Base-by-base conservation (phyloP, 2,113 vertebrate species). In the Limnothrissa miodon region DNA sequence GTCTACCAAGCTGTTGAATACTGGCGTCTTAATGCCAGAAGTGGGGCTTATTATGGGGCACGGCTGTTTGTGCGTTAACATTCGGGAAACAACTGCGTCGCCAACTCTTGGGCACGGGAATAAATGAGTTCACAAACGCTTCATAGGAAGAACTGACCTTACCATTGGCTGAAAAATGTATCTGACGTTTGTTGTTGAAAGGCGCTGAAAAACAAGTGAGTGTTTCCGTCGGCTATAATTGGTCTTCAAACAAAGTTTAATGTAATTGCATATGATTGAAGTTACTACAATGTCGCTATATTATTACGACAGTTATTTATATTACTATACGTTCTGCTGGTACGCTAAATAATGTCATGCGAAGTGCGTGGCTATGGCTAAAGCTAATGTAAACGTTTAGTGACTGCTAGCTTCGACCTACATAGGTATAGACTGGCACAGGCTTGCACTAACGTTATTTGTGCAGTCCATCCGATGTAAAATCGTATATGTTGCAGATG, bases 11-110 rank as follows among this genome's bases (percentile, higher is more conserved):
- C 51, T 74, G 78, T 4, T 39, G 39, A 62, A 51, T 44, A 25
- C 45, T 42, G 74, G 33, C 29, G 80, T 74, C 79, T 13, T n/a
- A 45, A 15, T 25, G 74, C 84, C 81, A 83, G 42, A 21, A 44
- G 78, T 62, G 62, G 70, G 79, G 82, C 85, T 81, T 80, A 70
- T 59, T 51, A 74, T 79, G 74, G 70, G 80, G 79, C 82, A 42
- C 29, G 17, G 81, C 81, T 81, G 86, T 51, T 45, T 62, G 78
- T n/a, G 79, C 39, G 66, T 80, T 79, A 23, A 3, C 23, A 39
- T 33, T 56, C 80, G 13, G 15, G 79, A 78, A 78, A 44, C 81
- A 53, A 42, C 33, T 36, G 74, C 39, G 39, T 79, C 42, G 59
- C 39, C 51, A 13, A 42, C 45, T 21, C 78, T 80, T 70, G 17